Percentiles rank a stretch among this genome's conserved stretches.
These are phyloP conservation scores for Scalopus aquaticus DNA, from an alignment of 2,113 vertebrate species.

Conservation along the genomic window DNA sequence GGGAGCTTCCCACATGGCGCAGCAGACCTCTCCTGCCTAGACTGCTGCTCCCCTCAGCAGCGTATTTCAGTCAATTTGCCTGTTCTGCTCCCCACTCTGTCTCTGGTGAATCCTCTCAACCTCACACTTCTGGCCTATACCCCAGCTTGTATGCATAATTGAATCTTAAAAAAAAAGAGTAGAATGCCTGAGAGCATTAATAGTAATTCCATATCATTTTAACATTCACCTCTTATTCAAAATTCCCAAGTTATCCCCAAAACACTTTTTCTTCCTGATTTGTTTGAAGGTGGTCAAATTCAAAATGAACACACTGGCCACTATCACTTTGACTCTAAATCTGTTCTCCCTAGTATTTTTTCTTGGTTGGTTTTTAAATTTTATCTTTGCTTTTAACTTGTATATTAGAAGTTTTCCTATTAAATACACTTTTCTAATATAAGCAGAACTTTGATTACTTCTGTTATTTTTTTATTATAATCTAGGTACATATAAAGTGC, in stretches of 20 bases:
- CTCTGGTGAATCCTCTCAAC: too few relatives aligned
- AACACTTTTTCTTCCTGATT: not conserved
- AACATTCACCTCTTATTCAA: not conserved
- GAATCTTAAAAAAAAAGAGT: too few relatives aligned
- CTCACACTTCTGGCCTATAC: too few relatives aligned
- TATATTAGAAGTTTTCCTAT: not conserved
- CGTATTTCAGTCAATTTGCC: too few relatives aligned
- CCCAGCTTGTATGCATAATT: too few relatives aligned
- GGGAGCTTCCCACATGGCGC: too few relatives aligned
- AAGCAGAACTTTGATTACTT: not conserved
- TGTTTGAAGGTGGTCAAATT: not conserved
- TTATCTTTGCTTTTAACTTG: not conserved
- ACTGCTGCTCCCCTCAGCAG: too few relatives aligned
- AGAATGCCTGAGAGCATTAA: not conserved
- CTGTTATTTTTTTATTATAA: not conserved
- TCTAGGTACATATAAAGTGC: not conserved
- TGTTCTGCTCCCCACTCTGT: too few relatives aligned
- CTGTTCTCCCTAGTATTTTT: not conserved
- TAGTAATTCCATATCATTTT: not conserved
- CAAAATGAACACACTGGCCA: not conserved
- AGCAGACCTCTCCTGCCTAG: too few relatives aligned
- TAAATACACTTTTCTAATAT: not conserved
- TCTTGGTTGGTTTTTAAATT: not conserved
- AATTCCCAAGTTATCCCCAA: not conserved
- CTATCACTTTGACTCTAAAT: not conserved